Evolutionary conservation across 2,888 invertebrate species (phyloP).

Genomic region (Yponomeuta sedellus): DNA sequence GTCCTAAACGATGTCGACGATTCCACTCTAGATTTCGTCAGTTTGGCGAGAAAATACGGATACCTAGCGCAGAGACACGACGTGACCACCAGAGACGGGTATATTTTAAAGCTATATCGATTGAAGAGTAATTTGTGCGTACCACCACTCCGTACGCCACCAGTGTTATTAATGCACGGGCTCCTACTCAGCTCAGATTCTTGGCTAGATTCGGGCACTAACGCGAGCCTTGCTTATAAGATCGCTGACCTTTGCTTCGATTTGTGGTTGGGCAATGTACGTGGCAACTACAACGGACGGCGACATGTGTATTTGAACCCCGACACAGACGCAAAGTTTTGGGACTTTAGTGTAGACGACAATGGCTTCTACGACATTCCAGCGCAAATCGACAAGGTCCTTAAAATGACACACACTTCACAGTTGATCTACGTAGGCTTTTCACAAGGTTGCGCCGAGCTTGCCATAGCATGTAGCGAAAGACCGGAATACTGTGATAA

Average conservation of each 20-base stretch:
- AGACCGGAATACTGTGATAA: slow-evolving; percentile 8
- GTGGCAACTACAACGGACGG: slow-evolving; percentile 16
- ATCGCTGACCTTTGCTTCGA: slow-evolving; percentile 19
- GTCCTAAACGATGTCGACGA: slow-evolving; percentile 37
- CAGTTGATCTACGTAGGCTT: slow-evolving; percentile 28
- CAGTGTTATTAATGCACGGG: slow-evolving; percentile 18
- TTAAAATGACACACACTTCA: neutral
- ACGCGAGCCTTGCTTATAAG: slow-evolving; percentile 14
- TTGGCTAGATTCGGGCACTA: slow-evolving; percentile 11
- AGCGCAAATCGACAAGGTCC: neutral
- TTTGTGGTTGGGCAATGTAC: slow-evolving; percentile 19
- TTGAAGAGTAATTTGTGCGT: slow-evolving; percentile 35
- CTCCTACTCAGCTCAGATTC: slow-evolving; percentile 16
- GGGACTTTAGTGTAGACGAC: neutral
- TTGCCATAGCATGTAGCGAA: slow-evolving; percentile 5
- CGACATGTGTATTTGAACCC: neutral
- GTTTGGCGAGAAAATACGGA: slow-evolving; percentile 44
- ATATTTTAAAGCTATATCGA: slow-evolving; percentile 47
- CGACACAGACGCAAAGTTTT: neutral
- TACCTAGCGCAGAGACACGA: slow-evolving; percentile 41
- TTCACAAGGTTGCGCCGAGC: slow-evolving; percentile 7
- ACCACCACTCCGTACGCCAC: slow-evolving; percentile 18
- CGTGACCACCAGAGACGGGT: slow-evolving; percentile 51
- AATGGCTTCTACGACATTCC: neutral
- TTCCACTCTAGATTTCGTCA: slow-evolving; percentile 51